Conservation (phyloP, 2,113 vertebrate species). For the Pseudois nayaur region DNA sequence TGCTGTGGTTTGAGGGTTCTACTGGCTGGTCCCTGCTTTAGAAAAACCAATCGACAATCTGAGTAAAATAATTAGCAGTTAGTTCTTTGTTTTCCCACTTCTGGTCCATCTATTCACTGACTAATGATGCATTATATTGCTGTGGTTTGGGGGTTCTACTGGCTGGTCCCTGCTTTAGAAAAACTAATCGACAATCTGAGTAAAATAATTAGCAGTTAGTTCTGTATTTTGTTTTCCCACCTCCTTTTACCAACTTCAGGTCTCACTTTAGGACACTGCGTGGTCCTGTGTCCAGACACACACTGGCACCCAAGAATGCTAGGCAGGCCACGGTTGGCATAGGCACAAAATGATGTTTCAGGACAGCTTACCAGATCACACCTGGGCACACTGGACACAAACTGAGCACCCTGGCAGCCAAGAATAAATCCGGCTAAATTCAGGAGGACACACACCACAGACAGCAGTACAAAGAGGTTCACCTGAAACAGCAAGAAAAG, state of each 20-base stretch:
- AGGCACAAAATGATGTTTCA: fast-evolving
- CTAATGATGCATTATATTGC: background rate
- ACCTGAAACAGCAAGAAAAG: conserved; percentile 80
- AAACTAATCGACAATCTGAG: background rate
- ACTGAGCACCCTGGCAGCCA: conserved; percentile 87
- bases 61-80: background rate
- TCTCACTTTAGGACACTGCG: background rate
- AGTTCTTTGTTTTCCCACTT: background rate
- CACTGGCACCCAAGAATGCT: background rate
- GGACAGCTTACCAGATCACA: conserved; percentile 85
- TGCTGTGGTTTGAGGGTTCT: too few species aligned
- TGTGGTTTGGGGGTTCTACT: background rate
- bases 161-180: background rate
- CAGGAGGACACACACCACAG: conserved; percentile 87
- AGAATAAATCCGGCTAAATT: conserved; percentile 88
- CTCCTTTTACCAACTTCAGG: background rate
- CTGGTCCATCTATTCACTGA: background rate
- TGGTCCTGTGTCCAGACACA: background rate
- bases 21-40: background rate
- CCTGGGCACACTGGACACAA: conserved; percentile 86
- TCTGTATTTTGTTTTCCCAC: background rate
- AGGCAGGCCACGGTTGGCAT: background rate
- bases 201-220: background rate
- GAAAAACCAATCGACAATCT: background rate
- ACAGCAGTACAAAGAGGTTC: conserved; percentile 89